These are phyloP conservation scores for Colistium nudipinnis DNA, from an alignment of 2,113 vertebrate species.

Conservation along the genomic window DNA sequence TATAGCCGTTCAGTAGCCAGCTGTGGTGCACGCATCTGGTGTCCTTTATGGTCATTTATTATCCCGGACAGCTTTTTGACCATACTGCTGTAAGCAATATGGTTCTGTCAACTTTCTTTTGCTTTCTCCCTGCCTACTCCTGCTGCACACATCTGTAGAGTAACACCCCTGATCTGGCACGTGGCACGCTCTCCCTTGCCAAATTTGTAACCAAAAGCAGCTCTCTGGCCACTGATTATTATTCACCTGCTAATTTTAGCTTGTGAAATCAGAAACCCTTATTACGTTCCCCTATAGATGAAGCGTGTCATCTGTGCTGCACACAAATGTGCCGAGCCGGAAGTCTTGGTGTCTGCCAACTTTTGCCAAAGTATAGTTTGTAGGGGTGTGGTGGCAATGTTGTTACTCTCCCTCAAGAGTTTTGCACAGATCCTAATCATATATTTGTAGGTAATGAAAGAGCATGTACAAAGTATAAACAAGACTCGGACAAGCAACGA, in stretches of 20 bases:
- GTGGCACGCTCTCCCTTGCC: conserved; percentile 32
- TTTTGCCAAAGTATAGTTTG: conserved; percentile 40
- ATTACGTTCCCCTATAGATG: conserved; percentile 40
- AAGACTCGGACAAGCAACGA: conserved; percentile 25
- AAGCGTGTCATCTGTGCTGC: conserved; percentile 42
- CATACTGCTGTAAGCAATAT: conserved; percentile 30
- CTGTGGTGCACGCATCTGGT: conserved; percentile 34
- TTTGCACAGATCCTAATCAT: conserved; percentile 44
- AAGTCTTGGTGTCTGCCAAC: conserved; percentile 34
- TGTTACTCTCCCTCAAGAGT: conserved; percentile 29
- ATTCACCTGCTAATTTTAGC: conserved; percentile 74
- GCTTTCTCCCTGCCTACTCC: conserved; percentile 32
- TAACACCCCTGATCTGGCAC: conserved; percentile 51
- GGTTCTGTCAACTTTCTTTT: conserved; percentile 54
- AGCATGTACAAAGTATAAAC: conserved; percentile 36
- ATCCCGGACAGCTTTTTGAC: conserved; percentile 33
- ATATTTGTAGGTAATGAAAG: conserved; percentile 44
- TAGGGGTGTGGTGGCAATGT: conserved; percentile 17
- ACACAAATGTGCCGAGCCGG: conserved; percentile 34
- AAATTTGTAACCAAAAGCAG: conserved; percentile 63
- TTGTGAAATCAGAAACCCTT: conserved; percentile 38
- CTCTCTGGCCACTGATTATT: conserved; percentile 59
- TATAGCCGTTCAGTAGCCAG: conserved; percentile 19
- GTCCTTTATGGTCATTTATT: conserved; percentile 18
- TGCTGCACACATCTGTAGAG: conserved; percentile 32